A percentile compares a stretch with the other conserved stretches of the same genome.
Conservation (phyloP, 2,797 vertebrate species). For the Emys orbicularis region DNA sequence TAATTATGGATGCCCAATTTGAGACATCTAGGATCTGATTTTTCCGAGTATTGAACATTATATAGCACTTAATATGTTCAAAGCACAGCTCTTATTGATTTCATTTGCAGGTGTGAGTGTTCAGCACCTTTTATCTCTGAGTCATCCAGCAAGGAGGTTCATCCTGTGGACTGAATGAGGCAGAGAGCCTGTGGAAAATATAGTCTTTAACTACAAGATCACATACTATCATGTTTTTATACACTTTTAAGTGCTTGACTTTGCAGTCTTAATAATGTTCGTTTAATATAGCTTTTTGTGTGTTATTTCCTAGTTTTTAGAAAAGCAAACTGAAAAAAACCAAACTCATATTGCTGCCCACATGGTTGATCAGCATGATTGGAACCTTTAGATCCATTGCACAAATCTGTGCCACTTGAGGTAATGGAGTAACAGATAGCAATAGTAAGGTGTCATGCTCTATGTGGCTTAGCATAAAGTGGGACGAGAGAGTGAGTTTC, state of each 20-base stretch:
- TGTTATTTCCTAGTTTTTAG: not conserved
- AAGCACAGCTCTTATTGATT: not conserved
- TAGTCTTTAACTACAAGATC: not conserved
- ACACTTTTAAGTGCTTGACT: not conserved
- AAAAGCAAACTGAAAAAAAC: not conserved
- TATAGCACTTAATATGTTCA: not conserved
- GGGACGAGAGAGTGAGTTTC: not conserved
- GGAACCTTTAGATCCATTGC: not conserved
- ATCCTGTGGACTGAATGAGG: not conserved
- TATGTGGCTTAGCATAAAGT: not conserved
- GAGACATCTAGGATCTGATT: not conserved
- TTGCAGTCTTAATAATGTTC: not conserved
- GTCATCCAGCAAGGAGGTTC: not conserved
- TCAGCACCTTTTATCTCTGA: not conserved
- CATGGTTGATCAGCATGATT: not conserved
- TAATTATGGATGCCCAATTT: not conserved
- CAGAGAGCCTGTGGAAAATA: not conserved
- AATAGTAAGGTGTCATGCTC: not conserved
- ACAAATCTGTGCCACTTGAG: not conserved
- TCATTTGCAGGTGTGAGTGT: not conserved
- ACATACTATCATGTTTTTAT: not conserved
- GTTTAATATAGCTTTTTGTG: not conserved
- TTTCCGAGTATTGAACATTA: not conserved
- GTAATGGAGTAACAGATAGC: not conserved
- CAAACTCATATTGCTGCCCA: not conserved